Evolutionary conservation across 2,113 vertebrate species (phyloP).

Genomic region (Parus major): DNA sequence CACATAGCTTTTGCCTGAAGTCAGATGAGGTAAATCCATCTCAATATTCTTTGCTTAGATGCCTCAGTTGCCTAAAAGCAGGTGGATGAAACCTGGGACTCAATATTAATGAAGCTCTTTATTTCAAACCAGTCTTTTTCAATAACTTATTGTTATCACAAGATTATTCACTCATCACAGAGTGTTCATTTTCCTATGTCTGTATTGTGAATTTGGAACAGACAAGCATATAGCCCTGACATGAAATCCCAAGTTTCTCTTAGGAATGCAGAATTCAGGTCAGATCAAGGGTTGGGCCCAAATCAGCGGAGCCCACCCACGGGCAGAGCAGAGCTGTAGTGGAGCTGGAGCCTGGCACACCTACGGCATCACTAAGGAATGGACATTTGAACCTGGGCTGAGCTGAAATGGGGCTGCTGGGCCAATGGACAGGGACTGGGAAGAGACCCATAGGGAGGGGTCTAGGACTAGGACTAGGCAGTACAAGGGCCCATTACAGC

Average conservation of each 20-base stretch:
- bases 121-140: not conserved
- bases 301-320: accelerated
- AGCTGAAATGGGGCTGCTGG: not conserved
- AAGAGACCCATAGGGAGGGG: accelerated
- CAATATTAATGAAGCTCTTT: not conserved
- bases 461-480: not conserved
- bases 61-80: not conserved
- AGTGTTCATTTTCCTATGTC: not conserved
- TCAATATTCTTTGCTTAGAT: not conserved
- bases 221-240: not conserved
- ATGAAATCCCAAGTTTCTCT: not conserved
- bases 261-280: not conserved
- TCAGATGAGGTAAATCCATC: not conserved
- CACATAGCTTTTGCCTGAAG: not conserved
- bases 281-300: not conserved
- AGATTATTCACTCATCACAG: not conserved
- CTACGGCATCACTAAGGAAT: not conserved
- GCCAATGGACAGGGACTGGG: not conserved
- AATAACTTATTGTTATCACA: not conserved
- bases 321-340: not conserved
- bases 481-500: accelerated
- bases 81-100: not conserved
- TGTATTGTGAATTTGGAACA: not conserved
- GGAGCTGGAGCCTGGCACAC: accelerated
- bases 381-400: not conserved